Evolutionary conservation across 2,888 invertebrate species (phyloP).

Genomic region (Tubulanus polymorphus): DNA sequence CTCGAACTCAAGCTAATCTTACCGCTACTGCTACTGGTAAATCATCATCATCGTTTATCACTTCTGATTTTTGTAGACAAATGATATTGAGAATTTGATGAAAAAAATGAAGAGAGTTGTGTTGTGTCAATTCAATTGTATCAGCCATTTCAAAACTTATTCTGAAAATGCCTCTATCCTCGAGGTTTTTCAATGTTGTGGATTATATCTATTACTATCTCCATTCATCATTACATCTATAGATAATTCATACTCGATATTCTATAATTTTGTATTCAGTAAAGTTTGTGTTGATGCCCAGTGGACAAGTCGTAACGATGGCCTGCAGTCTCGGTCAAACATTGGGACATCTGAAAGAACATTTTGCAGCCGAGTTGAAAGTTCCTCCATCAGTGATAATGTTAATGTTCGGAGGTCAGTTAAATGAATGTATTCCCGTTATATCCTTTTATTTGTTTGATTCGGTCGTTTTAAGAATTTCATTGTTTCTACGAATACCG

Average conservation of each 20-base stretch:
- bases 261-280: conserved; percentile 29
- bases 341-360: conserved; percentile 40
- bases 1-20: not conserved
- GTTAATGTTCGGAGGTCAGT: conserved; percentile 47
- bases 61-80: not conserved
- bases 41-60: conserved; percentile 1
- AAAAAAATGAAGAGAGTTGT: too few relatives aligned
- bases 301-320: conserved; percentile 48
- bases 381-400: conserved; percentile 41
- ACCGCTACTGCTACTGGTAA: conserved; percentile 23
- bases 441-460: too few relatives aligned
- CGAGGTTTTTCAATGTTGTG: too few relatives aligned
- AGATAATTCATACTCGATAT: not conserved
- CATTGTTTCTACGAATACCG: too few relatives aligned
- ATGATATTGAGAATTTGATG: too few relatives aligned
- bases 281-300: conserved; percentile 51
- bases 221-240: too few relatives aligned
- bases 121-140: too few relatives aligned
- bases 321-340: conserved; percentile 48
- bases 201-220: too few relatives aligned
- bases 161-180: too few relatives aligned
- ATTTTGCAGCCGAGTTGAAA: conserved; percentile 47
- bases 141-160: too few relatives aligned
- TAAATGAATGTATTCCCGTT: too few relatives aligned
- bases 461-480: too few relatives aligned